phyloP scores from a whole-genome alignment of 1,140 invertebrate species.

The Aphelenchoides fujianensis region DNA sequence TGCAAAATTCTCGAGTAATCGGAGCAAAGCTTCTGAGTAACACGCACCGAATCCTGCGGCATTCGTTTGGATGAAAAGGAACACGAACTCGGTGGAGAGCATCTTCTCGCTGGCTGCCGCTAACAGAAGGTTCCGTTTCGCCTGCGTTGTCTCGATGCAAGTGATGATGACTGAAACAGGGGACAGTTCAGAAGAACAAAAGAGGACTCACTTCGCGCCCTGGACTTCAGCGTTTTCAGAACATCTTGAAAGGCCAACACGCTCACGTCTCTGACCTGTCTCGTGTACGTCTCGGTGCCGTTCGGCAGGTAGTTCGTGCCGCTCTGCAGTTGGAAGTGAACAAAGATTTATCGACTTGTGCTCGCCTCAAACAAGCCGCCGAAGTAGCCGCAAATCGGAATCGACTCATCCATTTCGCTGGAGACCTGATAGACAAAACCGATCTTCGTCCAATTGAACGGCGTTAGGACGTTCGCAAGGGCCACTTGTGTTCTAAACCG shows the following conservation, averaged over 20 bases:
- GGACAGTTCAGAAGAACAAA: not conserved
- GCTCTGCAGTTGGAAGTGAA: not conserved
- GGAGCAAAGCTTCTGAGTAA: no score
- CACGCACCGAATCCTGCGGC: conserved; percentile 21
- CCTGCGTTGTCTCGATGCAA: conserved; percentile 23
- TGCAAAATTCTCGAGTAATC: no score
- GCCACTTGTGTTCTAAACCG: not conserved
- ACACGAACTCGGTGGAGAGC: conserved; percentile 41
- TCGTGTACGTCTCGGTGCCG: not conserved
- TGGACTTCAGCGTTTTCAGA: not conserved
- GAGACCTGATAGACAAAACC: not conserved
- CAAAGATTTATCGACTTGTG: not conserved
- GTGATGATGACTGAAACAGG: conserved; percentile 29
- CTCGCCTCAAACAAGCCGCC: not conserved
- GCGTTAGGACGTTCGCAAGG: not conserved
- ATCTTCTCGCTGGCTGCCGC: conserved; percentile 27
- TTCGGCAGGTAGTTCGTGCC: not conserved
- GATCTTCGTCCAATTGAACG: conserved; percentile 13
- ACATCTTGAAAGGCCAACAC: not conserved
- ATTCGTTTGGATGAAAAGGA: conserved; percentile 25
- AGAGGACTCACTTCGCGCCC: not conserved
- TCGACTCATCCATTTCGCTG: not conserved
- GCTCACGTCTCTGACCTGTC: not conserved
- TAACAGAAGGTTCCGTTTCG: conserved; percentile 35
- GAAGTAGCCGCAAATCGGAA: not conserved